A percentile compares a stretch with the other conserved stretches of the same genome.
These are phyloP conservation scores for Gopherus flavomarginatus DNA, from an alignment of 2,113 vertebrate genomes.

Conservation along the genomic window DNA sequence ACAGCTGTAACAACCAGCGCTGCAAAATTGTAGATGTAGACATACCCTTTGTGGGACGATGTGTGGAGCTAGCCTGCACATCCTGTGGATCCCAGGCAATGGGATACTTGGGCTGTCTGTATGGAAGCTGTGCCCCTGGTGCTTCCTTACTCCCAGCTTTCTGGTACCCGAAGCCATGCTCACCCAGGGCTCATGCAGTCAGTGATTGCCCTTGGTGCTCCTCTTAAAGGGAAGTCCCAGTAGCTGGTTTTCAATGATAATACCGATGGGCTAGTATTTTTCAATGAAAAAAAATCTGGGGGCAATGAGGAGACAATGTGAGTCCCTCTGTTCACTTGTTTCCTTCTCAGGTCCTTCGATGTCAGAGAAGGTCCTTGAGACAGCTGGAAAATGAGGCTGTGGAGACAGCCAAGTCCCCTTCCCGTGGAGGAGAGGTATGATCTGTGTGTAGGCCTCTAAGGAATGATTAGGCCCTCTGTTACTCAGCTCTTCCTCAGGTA, in stretches of 20 bases:
- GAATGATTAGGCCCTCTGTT: neutral
- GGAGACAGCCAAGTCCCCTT: accelerated
- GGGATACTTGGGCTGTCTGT: accelerated
- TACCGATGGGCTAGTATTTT: neutral
- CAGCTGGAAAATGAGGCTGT: accelerated
- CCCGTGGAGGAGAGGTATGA: neutral
- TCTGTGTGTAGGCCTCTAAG: neutral
- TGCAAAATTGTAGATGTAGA: too few species aligned
- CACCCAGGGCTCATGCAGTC: accelerated
- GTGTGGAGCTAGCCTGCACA: neutral
- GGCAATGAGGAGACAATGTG: accelerated
- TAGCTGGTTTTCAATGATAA: neutral
- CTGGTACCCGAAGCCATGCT: neutral
- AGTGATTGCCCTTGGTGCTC: neutral
- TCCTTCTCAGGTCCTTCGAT: neutral
- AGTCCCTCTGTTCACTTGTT: accelerated
- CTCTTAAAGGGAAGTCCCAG: neutral
- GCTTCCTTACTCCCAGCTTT: neutral
- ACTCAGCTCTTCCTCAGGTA: neutral
- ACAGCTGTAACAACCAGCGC: too few species aligned
- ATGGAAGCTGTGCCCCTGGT: accelerated
- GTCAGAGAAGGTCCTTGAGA: neutral
- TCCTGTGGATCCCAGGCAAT: neutral
- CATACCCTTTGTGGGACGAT: neutral
- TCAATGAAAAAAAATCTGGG: neutral